Conservation (phyloP, 1,140 invertebrate species). For the Bombus soroeensis region DNA sequence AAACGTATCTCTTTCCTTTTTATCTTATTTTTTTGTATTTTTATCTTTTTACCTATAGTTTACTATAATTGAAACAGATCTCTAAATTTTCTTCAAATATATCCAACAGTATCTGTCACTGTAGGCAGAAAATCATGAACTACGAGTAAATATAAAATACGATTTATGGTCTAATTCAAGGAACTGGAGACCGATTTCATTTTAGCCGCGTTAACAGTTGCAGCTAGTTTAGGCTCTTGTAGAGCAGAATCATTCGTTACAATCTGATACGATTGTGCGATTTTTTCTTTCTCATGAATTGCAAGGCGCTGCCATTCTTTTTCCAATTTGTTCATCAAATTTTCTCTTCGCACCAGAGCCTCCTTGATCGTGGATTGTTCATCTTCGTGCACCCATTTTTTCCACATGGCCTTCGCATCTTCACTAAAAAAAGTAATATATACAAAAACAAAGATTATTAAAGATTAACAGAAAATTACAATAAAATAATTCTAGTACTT, state of each 20-base stretch:
- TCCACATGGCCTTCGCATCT: slow-evolving; percentile 76
- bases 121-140: background rate
- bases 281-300: slow-evolving; percentile 73
- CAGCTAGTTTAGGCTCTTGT: slow-evolving; percentile 56
- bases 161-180: background rate
- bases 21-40: background rate
- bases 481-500: background rate
- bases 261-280: slow-evolving; percentile 65
- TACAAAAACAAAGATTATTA: too few relatives aligned
- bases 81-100: slow-evolving; percentile 11
- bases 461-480: background rate
- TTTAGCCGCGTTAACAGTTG: slow-evolving; percentile 7
- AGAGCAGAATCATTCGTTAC: slow-evolving; percentile 59
- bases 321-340: slow-evolving; percentile 70
- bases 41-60: background rate
- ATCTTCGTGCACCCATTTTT: slow-evolving; percentile 76
- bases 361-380: slow-evolving; percentile 59
- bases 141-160: background rate
- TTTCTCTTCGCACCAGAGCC: slow-evolving; percentile 60
- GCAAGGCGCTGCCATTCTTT: slow-evolving; percentile 75
- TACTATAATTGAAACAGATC: background rate
- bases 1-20: background rate
- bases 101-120: background rate
- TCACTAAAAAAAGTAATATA: slow-evolving; percentile 62
- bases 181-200: slow-evolving; percentile 5